Conservation (phyloP, 2,888 invertebrate species). For the Mesoligia furuncula region DNA sequence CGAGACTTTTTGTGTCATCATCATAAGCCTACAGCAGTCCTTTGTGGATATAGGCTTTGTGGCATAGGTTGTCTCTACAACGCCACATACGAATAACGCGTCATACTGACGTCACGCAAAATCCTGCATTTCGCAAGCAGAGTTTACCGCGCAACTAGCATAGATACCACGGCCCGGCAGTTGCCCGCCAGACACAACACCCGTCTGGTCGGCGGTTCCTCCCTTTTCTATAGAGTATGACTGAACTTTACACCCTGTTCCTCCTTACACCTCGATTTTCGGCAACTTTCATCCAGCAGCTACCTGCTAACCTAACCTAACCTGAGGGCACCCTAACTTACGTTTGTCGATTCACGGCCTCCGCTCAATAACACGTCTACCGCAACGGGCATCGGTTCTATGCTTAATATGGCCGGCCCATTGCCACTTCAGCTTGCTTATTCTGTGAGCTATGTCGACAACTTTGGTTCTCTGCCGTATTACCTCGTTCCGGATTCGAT, state of each 20-base stretch:
- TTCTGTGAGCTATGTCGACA: neutral
- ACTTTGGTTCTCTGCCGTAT: neutral
- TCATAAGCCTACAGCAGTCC: too few relatives aligned
- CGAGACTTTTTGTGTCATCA: neutral
- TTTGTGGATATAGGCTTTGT: too few relatives aligned
- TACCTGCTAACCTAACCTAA: neutral
- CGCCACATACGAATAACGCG: too few relatives aligned
- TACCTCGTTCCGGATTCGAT: neutral
- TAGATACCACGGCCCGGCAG: too few relatives aligned
- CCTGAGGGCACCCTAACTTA: neutral
- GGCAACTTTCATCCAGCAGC: neutral
- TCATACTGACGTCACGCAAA: too few relatives aligned
- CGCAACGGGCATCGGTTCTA: neutral
- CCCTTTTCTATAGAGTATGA: too few relatives aligned
- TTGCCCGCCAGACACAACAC: too few relatives aligned
- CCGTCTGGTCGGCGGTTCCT: too few relatives aligned
- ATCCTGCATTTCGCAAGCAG: too few relatives aligned
- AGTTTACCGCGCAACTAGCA: too few relatives aligned
- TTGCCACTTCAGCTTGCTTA: neutral
- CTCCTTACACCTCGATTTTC: neutral
- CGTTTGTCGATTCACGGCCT: neutral
- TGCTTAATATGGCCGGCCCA: neutral
- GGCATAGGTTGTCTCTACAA: too few relatives aligned
- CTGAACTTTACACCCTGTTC: too few relatives aligned
- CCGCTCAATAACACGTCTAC: neutral